Evolutionary conservation across 2,797 vertebrate species (phyloP).

Genomic region (Falco concolor): DNA sequence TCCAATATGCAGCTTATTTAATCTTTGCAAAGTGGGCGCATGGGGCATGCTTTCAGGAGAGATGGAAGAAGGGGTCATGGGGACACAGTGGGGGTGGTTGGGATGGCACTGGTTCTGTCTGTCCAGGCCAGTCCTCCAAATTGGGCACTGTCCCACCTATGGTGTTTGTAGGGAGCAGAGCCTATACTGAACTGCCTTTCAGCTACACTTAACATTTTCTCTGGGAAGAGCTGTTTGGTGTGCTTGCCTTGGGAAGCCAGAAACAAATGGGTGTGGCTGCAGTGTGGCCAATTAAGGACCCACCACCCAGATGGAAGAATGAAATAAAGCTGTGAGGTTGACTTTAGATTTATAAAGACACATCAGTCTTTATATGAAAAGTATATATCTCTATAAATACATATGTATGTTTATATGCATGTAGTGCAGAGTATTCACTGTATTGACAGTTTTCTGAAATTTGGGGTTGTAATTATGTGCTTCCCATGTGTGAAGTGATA

Average conservation of each 20-base stretch:
- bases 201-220: not conserved
- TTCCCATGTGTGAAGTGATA: not conserved
- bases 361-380: not conserved
- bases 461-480: not conserved
- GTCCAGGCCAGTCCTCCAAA: not conserved
- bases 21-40: not conserved
- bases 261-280: not conserved
- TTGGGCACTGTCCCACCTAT: not conserved
- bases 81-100: not conserved
- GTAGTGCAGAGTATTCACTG: not conserved
- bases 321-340: not conserved
- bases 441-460: not conserved
- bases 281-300: not conserved
- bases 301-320: not conserved
- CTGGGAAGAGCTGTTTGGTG: not conserved
- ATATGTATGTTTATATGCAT: not conserved
- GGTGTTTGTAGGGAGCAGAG: not conserved
- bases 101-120: not conserved
- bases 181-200: not conserved
- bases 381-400: too few relatives aligned
- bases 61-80: not conserved
- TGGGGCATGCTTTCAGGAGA: fast-evolving
- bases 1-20: not conserved
- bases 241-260: not conserved
- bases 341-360: not conserved